Evolutionary conservation across 2,888 invertebrate species (phyloP).

Genomic region (Microplitis manilae): DNA sequence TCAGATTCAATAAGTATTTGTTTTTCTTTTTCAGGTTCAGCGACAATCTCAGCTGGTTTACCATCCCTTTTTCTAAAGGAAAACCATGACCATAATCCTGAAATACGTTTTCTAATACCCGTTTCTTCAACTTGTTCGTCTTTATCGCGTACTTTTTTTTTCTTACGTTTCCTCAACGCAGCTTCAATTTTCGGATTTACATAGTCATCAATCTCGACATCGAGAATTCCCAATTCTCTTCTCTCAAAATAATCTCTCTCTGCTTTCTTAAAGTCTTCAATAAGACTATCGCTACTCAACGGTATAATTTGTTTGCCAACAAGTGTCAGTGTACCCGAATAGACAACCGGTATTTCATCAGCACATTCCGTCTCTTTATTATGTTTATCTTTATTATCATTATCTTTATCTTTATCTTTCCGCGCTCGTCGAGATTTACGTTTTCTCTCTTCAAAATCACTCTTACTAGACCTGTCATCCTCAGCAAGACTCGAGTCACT

Average conservation of each 20-base stretch:
- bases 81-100: conserved; percentile 28
- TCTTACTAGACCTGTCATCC: conserved; percentile 35
- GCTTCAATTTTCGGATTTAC: conserved; percentile 44
- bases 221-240: conserved; percentile 58
- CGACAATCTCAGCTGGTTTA: conserved; percentile 36
- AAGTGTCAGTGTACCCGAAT: conserved; percentile 7
- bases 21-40: conserved; percentile 17
- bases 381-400: neutral
- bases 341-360: neutral
- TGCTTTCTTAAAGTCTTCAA: conserved; percentile 60
- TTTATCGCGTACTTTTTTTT: conserved; percentile 50
- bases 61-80: conserved; percentile 59
- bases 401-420: conserved; percentile 7
- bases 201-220: conserved; percentile 53
- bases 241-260: conserved; percentile 51
- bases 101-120: neutral
- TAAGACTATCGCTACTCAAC: conserved; percentile 60
- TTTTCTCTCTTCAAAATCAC: conserved; percentile 35
- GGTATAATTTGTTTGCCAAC: conserved; percentile 68
- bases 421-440: conserved; percentile 22
- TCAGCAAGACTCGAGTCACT: conserved; percentile 38
- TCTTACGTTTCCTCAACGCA: conserved; percentile 55
- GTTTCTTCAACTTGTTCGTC: conserved; percentile 29
- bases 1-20: conserved; percentile 6
- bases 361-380: neutral